These are phyloP conservation scores for human DNA, from an alignment of 2,113 vertebrate species.

Conservation along the genomic window DNA sequence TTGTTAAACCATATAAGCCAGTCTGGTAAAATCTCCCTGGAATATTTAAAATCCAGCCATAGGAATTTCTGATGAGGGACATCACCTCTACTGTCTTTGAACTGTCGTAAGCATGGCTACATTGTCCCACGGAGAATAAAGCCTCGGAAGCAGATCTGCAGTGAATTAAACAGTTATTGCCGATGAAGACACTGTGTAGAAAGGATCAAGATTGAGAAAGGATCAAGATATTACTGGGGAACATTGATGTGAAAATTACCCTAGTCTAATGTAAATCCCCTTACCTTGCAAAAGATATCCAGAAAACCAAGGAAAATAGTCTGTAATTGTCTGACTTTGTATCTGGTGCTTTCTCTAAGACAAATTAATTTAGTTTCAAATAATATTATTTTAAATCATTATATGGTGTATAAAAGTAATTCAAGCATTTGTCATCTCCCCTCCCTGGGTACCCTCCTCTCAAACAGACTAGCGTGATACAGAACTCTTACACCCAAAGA, in stretches of 20 bases:
- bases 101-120: not conserved
- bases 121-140: not conserved
- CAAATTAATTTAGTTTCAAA: not conserved
- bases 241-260: not conserved
- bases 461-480: not conserved
- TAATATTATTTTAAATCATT: not conserved
- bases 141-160: not conserved
- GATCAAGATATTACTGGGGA: not conserved
- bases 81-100: not conserved
- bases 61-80: not conserved
- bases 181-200: slow-evolving; percentile 39
- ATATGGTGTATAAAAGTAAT: not conserved
- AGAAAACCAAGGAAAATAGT: slow-evolving; percentile 11
- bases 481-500: not conserved
- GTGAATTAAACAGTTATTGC: not conserved
- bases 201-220: not conserved
- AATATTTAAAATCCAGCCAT: not conserved
- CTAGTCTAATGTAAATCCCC: not conserved
- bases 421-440: not conserved
- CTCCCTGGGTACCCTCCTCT: no score
- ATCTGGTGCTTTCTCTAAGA: not conserved
- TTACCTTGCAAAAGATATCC: not conserved
- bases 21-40: not conserved
- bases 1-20: not conserved
- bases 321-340: not conserved